phyloP scores from a whole-genome alignment of 1,140 invertebrate genomes.

The Ceratina australensis region DNA sequence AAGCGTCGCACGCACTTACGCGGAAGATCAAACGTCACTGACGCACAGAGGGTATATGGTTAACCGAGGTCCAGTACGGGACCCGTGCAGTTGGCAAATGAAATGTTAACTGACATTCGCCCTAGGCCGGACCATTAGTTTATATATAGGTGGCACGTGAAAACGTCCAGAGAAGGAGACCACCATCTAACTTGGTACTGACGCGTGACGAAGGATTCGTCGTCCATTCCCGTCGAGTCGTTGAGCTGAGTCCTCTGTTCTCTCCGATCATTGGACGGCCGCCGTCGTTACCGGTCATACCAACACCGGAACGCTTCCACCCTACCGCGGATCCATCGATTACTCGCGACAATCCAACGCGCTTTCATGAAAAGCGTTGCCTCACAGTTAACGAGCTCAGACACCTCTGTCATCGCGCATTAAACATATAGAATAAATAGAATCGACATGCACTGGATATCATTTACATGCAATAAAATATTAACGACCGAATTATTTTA shows the following conservation, averaged over 20 bases:
- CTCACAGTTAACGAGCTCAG: no score
- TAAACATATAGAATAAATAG: no score
- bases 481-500: no score
- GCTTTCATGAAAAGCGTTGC: not conserved
- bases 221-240: slow-evolving; percentile 53
- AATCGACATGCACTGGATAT: no score
- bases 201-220: slow-evolving; percentile 73
- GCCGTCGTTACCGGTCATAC: slow-evolving; percentile 14
- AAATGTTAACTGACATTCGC: slow-evolving; percentile 64
- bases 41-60: not conserved
- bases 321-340: not conserved
- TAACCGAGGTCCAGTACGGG: not conserved
- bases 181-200: slow-evolving; percentile 71
- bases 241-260: slow-evolving; percentile 17
- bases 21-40: not conserved
- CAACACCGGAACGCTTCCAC: slow-evolving; percentile 37
- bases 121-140: slow-evolving; percentile 63
- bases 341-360: slow-evolving; percentile 1
- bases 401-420: no score
- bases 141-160: slow-evolving; percentile 73
- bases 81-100: slow-evolving; percentile 35
- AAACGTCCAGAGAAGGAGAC: slow-evolving; percentile 66
- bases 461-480: no score
- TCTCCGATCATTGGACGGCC: slow-evolving; percentile 58
- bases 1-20: not conserved